phyloP scores from a whole-genome alignment of 2,113 vertebrate genomes.

The Ceuthmochares aereus region DNA sequence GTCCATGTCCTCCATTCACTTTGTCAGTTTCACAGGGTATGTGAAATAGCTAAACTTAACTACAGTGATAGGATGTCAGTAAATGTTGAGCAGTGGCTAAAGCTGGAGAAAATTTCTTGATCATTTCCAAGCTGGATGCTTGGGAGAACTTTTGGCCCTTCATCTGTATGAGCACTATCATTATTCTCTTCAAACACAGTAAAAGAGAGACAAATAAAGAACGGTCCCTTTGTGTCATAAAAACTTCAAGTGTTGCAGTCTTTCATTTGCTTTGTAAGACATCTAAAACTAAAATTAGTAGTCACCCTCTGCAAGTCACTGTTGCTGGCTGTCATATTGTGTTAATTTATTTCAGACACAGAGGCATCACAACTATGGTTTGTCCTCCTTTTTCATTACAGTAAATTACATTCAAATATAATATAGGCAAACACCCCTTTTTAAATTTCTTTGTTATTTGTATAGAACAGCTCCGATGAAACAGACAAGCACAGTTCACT shows the following conservation, averaged over 20 bases:
- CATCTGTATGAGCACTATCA: neutral
- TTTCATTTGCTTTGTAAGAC: neutral
- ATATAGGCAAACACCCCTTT: constrained; percentile 20
- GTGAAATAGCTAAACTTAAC: neutral
- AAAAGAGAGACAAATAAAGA: neutral
- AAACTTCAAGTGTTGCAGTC: neutral
- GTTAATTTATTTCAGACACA: neutral
- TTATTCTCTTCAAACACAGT: neutral
- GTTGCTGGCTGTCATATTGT: neutral
- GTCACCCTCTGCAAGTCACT: neutral
- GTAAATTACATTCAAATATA: constrained; percentile 40
- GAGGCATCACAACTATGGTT: neutral
- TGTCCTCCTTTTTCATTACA: neutral
- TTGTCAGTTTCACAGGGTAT: neutral
- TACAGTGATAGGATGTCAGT: neutral
- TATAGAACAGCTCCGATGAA: constrained; percentile 12
- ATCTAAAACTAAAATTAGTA: neutral
- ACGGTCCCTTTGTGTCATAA: neutral
- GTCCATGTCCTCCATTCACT: neutral
- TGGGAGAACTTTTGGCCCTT: neutral
- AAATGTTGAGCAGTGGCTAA: neutral
- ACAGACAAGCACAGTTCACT: constrained; percentile 8
- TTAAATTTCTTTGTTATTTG: constrained; percentile 37
- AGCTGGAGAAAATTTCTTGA: neutral
- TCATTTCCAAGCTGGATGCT: neutral